A percentile compares a stretch with the other conserved stretches of the same genome.
Evolutionary conservation across 2,113 vertebrate genomes (phyloP).

Genomic region (Bos javanicus): DNA sequence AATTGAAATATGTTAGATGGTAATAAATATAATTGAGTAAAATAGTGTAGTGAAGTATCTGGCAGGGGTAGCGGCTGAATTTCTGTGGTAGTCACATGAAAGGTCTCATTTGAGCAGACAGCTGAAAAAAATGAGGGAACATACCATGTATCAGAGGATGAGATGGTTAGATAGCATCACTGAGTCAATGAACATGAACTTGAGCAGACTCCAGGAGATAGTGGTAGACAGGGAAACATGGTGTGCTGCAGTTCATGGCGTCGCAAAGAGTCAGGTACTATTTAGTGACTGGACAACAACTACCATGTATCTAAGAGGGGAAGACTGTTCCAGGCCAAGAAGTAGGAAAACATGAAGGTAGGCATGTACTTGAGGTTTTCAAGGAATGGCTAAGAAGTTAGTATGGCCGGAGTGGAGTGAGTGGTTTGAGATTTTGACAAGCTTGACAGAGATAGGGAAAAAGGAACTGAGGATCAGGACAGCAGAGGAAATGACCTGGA

Average conservation of each 20-base stretch:
- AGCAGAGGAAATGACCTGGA: background rate
- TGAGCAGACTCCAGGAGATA: background rate
- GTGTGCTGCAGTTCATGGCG: background rate
- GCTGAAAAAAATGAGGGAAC: background rate
- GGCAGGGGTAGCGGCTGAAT: background rate
- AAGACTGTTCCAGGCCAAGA: background rate
- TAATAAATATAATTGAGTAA: background rate
- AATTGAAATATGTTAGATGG: background rate
- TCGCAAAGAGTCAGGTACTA: fast-evolving
- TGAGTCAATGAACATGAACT: background rate
- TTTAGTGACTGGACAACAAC: background rate
- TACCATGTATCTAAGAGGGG: background rate
- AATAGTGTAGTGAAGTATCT: background rate
- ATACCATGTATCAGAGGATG: background rate
- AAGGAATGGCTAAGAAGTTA: background rate
- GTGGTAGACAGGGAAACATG: background rate
- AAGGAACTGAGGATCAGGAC: background rate
- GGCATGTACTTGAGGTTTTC: background rate
- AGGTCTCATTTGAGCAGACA: background rate
- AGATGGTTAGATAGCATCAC: background rate
- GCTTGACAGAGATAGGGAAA: background rate
- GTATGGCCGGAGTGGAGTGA: background rate
- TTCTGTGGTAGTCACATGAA: background rate
- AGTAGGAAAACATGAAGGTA: background rate
- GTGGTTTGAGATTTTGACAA: background rate